phyloP scores from a whole-genome alignment of 2,888 invertebrate genomes.

The Eilema griseolum region DNA sequence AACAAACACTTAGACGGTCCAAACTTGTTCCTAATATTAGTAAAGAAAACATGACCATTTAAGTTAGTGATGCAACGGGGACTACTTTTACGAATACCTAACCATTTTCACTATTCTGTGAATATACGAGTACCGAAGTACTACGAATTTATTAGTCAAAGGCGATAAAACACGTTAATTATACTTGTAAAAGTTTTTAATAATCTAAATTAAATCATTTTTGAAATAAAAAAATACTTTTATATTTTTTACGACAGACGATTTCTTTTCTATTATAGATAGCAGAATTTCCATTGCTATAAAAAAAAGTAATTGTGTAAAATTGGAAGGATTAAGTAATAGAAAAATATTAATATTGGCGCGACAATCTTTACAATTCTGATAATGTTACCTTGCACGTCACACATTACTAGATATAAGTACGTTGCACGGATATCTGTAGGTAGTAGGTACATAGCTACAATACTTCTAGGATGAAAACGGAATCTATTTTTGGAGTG shows the following conservation, averaged over 20 bases:
- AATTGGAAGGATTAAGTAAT: too few species aligned
- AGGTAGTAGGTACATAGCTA: too few species aligned
- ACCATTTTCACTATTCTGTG: background rate
- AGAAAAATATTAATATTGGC: too few species aligned
- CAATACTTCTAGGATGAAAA: too few species aligned
- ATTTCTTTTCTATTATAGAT: background rate
- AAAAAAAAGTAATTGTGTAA: too few species aligned
- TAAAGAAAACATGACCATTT: background rate
- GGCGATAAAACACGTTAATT: background rate
- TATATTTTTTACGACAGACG: background rate
- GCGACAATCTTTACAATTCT: too few species aligned
- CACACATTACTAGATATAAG: too few species aligned
- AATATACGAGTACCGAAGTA: background rate
- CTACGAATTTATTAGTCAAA: conserved; percentile 4
- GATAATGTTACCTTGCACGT: too few species aligned
- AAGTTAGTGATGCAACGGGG: background rate
- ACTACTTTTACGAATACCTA: background rate
- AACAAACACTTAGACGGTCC: background rate
- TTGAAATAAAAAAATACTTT: background rate
- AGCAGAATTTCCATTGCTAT: background rate
- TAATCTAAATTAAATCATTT: background rate
- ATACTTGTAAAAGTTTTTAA: background rate
- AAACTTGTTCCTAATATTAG: background rate
- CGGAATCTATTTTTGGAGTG: too few species aligned
- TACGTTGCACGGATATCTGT: too few species aligned